Evolutionary conservation across 2,113 vertebrate species (phyloP), one percentile per base, ranked within the genome.

Genomic region (Amphilophus citrinellus): DNA sequence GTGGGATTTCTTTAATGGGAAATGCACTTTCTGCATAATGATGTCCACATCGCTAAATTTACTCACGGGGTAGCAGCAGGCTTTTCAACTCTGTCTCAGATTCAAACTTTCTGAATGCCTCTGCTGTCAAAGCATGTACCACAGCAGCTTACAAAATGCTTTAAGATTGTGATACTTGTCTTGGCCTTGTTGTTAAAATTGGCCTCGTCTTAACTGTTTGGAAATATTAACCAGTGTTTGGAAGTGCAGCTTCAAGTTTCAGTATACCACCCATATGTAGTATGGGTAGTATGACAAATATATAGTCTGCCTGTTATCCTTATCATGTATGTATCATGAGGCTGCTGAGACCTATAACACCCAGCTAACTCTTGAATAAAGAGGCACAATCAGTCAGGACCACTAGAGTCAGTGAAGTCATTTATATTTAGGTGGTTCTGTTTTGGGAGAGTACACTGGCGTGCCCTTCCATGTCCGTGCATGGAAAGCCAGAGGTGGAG

Each of bases 21-120:
- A 87, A 66, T 47, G 18, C 58, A 42, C 73, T 85, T 13, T 27
- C 75, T 87, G 90, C 65, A 89, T 89, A 59, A 80, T 71, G 80
- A 87, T 81, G 56, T 3, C 5, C 3, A 59, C 61, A 85, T 88
- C 78, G 68, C 3, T n/a, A n/a, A 56, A 61, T 30, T 24, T 58
- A 10, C 79, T 89, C 66, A 79, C 61, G 57, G 65, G 35, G 13
- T 15, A 22, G 20, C 71, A 59, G 53, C 37, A 85, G 61, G 58
- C 47, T 63, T 75, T 82, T 62, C 42, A 50, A 37, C 75, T 68
- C 17, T n/a, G 4, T 60, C 87, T 85, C 58, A 73, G n/a, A 84
- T 83, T 84, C 47, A 80, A 61, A 76, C 35, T 27, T 66, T 9
- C 42, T 24, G 35, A 63, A 76, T 11, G 56, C 39, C 68, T 73